Evolutionary conservation across 2,797 vertebrate genomes (phyloP).

Genomic region (Lagocephalus sceleratus): DNA sequence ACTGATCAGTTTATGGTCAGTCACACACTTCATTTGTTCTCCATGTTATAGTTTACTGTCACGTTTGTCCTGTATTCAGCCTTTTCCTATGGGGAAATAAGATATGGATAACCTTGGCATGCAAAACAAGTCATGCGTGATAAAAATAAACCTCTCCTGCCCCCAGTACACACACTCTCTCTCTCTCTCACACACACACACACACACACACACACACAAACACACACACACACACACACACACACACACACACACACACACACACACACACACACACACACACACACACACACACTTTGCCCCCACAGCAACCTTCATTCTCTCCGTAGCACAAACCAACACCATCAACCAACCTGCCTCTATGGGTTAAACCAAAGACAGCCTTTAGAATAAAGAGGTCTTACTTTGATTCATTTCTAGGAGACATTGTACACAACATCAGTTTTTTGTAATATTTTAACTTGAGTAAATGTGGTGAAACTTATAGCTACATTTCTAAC

Average conservation of each 20-base stretch:
- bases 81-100: conserved; percentile 48
- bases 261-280: conserved; percentile 19
- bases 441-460: too few species aligned
- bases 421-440: neutral
- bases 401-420: conserved; percentile 39
- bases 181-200: neutral
- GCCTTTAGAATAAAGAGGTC: conserved; percentile 7
- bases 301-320: conserved; percentile 42
- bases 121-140: conserved; percentile 65
- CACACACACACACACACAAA: conserved; percentile 23
- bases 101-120: conserved; percentile 67
- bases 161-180: conserved; percentile 18
- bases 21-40: neutral
- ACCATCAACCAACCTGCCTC: conserved; percentile 41
- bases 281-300: conserved; percentile 21
- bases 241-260: neutral
- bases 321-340: conserved; percentile 36
- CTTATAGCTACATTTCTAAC: too few species aligned
- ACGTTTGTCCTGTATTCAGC: conserved; percentile 17
- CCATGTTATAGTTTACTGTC: conserved; percentile 6
- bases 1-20: neutral
- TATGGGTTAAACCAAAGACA: conserved; percentile 37
- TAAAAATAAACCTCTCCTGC: conserved; percentile 60
- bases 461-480: too few species aligned
- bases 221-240: too few species aligned